Base-by-base conservation (phyloP, 2,113 vertebrate species). In the Camelus bactrianus region DNA sequence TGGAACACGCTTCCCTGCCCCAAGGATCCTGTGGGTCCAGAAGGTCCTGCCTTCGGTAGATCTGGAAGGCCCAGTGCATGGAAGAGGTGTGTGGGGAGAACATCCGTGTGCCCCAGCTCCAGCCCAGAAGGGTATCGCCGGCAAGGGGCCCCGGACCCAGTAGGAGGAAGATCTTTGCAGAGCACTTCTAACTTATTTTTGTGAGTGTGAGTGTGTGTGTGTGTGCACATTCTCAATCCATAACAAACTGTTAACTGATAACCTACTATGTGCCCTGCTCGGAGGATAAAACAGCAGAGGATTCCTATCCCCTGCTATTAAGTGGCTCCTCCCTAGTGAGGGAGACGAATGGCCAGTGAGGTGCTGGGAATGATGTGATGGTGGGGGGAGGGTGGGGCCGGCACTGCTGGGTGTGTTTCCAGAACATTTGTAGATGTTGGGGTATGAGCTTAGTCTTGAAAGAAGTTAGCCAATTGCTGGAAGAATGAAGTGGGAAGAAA, bases 361-460 rank as follows among this genome's bases (percentile, higher is more conserved):
- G 73, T 5, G 16, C 17, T 17, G 2, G 8, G 9, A 24, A 2
- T 1, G 35, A 26, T 32, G 26, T 35, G 54, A 60, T 14, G 4
- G 1, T 0, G 4, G 32, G n/a, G 46, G 1, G 24, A 5, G 28
- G 8, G 48, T 19, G 17, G 20, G 24, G 10, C 42, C 1, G 5
- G 77, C n/a, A 28, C 0, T 4, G 6, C 3, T 14, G 46, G 17
- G 24, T 24, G 3, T 15, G 10, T 62, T 16, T 64, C 16, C 16
- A 75, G 73, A 46, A 11, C 14, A 1, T 62, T 19, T 58, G 24
- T n/a, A 83, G 77, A 46, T 26, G 0, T 0, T 38, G 52, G 32
- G 38, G 19, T 16, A 6, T 8, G 22, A 56, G 19, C 60, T 50
- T 22, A 38, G 0, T 65, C 67, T 94, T 19, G 64, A 70, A 79